phyloP scores from a whole-genome alignment of 2,888 invertebrate species.

The Dascillus cervinus region DNA sequence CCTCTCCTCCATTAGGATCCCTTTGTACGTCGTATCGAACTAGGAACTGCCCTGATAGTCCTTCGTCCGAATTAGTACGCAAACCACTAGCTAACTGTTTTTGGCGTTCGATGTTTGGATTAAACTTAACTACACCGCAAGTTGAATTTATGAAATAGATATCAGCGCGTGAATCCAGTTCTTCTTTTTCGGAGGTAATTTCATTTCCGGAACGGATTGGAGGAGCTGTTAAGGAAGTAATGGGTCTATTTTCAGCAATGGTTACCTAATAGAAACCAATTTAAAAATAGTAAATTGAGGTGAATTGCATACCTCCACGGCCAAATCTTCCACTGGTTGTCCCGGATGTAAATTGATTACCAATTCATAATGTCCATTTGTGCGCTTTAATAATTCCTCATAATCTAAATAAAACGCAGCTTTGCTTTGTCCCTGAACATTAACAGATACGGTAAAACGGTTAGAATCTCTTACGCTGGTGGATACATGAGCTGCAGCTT shows the following conservation, averaged over 20 bases:
- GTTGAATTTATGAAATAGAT: slow-evolving; percentile 25
- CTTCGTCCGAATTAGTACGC: slow-evolving; percentile 38
- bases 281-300: too few species aligned
- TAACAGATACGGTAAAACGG: slow-evolving; percentile 59
- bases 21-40: slow-evolving; percentile 64
- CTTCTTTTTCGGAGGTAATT: slow-evolving; percentile 48
- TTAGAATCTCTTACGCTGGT: slow-evolving; percentile 68
- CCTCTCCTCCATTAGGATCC: slow-evolving; percentile 50
- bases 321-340: slow-evolving; percentile 55
- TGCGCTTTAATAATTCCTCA: slow-evolving; percentile 59
- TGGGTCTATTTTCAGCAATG: slow-evolving; percentile 55
- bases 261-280: slow-evolving; percentile 41
- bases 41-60: slow-evolving; percentile 56
- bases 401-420: slow-evolving; percentile 65
- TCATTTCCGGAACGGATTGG: slow-evolving; percentile 58
- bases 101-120: slow-evolving; percentile 52
- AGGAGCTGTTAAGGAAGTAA: slow-evolving; percentile 54
- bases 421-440: slow-evolving; percentile 55
- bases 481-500: too few species aligned
- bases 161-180: slow-evolving; percentile 35
- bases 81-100: slow-evolving; percentile 42
- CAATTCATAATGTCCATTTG: slow-evolving; percentile 59
- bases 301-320: slow-evolving; percentile 43
- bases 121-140: slow-evolving; percentile 44
- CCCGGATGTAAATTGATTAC: slow-evolving; percentile 62